Evolutionary conservation across 1,140 invertebrate species (phyloP).

Genomic region (Papilio polyxenes): DNA sequence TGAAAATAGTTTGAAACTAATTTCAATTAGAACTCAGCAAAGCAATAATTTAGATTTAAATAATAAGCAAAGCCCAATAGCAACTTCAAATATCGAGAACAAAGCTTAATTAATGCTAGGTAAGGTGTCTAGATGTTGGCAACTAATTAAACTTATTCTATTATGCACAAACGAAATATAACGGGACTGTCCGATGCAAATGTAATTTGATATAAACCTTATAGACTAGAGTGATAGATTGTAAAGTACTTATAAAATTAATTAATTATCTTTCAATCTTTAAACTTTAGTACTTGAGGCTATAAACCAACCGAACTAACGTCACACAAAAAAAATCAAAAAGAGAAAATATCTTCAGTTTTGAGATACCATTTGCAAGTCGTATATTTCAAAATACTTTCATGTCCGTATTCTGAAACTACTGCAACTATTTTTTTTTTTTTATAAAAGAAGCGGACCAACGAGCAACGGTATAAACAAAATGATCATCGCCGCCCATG

Average conservation of each 20-base stretch:
- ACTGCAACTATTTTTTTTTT: no score
- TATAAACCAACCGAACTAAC: background rate
- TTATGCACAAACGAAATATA: conserved; percentile 60
- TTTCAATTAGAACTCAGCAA: conserved; percentile 23
- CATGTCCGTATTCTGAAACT: no score
- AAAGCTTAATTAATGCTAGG: conserved; percentile 72
- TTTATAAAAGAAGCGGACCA: no score
- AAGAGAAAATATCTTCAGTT: background rate
- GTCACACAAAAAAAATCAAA: background rate
- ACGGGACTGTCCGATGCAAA: conserved; percentile 32
- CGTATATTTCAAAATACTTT: no score
- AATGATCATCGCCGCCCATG: no score
- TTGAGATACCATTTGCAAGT: background rate
- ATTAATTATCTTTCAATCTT: background rate
- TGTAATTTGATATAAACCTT: background rate
- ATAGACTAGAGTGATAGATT: background rate
- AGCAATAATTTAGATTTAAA: conserved; percentile 39
- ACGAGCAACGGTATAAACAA: no score
- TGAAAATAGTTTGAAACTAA: conserved; percentile 30
- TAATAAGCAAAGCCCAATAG: conserved; percentile 52
- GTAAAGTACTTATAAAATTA: background rate
- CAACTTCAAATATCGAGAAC: conserved; percentile 57
- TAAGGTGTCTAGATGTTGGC: conserved; percentile 59
- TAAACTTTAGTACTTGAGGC: background rate
- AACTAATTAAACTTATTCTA: conserved; percentile 76